These are phyloP conservation scores for Hemichromis elongatus DNA, from an alignment of 2,113 vertebrate genomes.

Conservation along the genomic window DNA sequence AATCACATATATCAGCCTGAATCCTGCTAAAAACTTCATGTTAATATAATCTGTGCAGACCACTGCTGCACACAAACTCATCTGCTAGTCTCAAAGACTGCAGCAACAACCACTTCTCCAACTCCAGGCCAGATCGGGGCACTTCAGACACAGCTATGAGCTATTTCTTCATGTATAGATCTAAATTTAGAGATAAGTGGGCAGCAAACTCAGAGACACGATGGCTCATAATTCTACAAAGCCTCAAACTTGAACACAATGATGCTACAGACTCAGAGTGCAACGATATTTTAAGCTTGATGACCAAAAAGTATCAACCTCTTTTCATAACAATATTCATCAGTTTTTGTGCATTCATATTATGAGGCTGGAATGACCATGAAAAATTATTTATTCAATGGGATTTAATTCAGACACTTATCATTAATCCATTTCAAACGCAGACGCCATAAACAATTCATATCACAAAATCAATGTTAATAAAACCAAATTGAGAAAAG, in stretches of 20 bases:
- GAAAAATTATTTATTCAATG: neutral
- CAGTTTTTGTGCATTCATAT: neutral
- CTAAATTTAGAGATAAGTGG: constrained; percentile 40
- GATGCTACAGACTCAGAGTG: neutral
- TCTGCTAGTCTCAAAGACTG: neutral
- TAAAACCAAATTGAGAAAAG: neutral
- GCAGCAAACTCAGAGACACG: neutral
- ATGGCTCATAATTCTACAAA: neutral
- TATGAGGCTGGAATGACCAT: neutral
- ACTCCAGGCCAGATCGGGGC: neutral
- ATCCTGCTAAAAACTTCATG: neutral
- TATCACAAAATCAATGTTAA: neutral
- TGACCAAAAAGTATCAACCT: neutral
- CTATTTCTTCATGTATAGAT: neutral
- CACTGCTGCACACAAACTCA: neutral
- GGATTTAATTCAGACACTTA: neutral
- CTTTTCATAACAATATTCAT: neutral
- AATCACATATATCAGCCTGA: neutral
- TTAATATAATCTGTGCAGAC: neutral
- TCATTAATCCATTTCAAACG: neutral
- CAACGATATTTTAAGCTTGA: neutral
- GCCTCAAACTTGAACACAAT: neutral
- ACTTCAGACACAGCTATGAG: neutral
- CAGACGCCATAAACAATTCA: neutral
- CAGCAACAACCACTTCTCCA: neutral